Evolutionary conservation across 2,888 invertebrate species (phyloP).

Genomic region (Lasioglossum pauxillum): DNA sequence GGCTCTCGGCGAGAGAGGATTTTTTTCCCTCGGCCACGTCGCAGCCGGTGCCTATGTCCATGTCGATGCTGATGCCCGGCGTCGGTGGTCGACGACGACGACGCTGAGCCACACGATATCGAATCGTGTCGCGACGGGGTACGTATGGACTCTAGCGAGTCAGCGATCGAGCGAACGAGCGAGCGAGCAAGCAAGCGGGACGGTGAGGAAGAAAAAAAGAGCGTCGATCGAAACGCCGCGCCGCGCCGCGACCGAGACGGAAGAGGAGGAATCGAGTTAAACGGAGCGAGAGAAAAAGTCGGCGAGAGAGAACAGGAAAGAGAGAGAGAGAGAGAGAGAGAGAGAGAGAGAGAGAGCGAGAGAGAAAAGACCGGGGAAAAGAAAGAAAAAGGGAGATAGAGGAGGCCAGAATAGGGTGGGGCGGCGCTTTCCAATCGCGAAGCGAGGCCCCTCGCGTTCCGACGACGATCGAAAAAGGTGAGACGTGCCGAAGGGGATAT

Average conservation of each 20-base stretch:
- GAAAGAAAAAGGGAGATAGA: constrained; percentile 18
- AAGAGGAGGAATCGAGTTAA: constrained; percentile 29
- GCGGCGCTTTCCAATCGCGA: constrained; percentile 72
- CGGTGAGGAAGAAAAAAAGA: constrained; percentile 18
- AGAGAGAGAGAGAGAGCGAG: constrained; percentile 1
- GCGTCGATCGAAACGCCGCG: constrained; percentile 17
- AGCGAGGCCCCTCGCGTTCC: constrained; percentile 66
- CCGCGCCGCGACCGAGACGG: constrained; percentile 35
- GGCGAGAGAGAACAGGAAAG: constrained; percentile 15
- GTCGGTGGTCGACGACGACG: constrained; percentile 62
- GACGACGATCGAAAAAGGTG: constrained; percentile 79
- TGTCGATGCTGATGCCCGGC: constrained; percentile 13
- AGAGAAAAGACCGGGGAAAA: background rate
- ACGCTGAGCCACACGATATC: constrained; percentile 67
- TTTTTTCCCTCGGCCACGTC: constrained; percentile 68
- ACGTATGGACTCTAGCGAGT: constrained; percentile 22
- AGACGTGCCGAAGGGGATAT: constrained; percentile 78
- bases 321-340: background rate
- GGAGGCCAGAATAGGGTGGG: constrained; percentile 61
- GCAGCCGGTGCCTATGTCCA: constrained; percentile 29
- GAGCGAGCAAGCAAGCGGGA: constrained; percentile 31
- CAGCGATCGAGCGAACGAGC: background rate
- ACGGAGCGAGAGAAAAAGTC: constrained; percentile 13
- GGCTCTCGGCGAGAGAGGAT: constrained; percentile 58
- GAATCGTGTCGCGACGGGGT: constrained; percentile 70